Conservation (phyloP, 1,140 invertebrate genomes). For the Stegodyphus dumicola region DNA sequence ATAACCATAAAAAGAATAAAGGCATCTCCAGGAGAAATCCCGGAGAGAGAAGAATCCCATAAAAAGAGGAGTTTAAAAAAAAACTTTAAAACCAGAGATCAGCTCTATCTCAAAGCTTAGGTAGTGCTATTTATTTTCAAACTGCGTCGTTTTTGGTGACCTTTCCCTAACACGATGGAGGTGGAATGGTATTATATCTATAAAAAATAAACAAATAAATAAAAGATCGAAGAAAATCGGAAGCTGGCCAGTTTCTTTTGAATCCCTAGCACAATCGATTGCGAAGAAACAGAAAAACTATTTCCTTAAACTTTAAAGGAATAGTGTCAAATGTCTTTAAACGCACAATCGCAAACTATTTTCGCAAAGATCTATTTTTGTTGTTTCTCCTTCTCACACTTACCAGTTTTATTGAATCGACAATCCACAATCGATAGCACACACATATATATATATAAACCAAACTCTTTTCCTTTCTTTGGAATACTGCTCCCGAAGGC, state of each 20-base stretch:
- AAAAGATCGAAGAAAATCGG: neutral
- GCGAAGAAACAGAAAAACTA: neutral
- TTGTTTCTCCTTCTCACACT: slow-evolving; percentile 8
- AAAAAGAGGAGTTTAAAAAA: slow-evolving; percentile 11
- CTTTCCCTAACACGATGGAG: neutral
- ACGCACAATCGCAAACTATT: slow-evolving; percentile 44
- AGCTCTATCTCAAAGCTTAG: slow-evolving; percentile 32
- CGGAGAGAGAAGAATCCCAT: too few relatives aligned
- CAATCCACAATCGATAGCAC: neutral
- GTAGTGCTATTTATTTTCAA: slow-evolving; percentile 36
- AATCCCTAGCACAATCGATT: neutral
- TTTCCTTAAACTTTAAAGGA: slow-evolving; percentile 22
- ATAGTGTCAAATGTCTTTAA: slow-evolving; percentile 36
- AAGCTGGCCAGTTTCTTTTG: neutral
- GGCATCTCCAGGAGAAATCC: neutral
- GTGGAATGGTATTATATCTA: neutral
- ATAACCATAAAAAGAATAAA: slow-evolving; percentile 31
- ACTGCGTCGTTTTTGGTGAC: slow-evolving; percentile 34
- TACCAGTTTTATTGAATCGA: slow-evolving; percentile 5
- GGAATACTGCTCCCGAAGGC: too few relatives aligned
- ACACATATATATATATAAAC: too few relatives aligned
- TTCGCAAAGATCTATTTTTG: slow-evolving; percentile 21
- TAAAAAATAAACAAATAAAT: neutral
- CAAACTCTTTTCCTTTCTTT: too few relatives aligned
- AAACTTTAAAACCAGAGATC: slow-evolving; percentile 36